These are phyloP conservation scores for Drosophila equinoxialis DNA, from an alignment of 1,140 invertebrate species.

Conservation along the genomic window DNA sequence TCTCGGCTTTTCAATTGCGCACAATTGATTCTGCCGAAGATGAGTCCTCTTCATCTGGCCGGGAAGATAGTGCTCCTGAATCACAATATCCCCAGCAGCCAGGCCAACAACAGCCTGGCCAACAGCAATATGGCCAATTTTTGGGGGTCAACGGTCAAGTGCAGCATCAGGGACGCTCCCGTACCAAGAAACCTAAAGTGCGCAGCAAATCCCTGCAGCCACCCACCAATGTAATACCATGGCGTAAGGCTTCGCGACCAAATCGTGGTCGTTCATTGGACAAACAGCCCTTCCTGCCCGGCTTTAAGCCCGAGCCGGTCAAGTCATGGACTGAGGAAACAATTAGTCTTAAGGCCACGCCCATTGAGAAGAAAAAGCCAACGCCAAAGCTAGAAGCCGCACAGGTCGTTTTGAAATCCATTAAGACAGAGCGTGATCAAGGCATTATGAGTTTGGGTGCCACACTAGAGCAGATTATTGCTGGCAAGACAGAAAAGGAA, in stretches of 20 bases:
- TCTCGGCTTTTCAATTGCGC: slow-evolving; percentile 81
- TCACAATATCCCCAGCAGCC: slow-evolving; percentile 60
- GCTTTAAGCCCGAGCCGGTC: slow-evolving; percentile 76
- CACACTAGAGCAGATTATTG: slow-evolving; percentile 76
- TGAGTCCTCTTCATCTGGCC: slow-evolving; percentile 80
- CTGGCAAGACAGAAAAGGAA: slow-evolving; percentile 76
- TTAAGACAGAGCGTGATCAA: slow-evolving; percentile 77
- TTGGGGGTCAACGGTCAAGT: slow-evolving; percentile 67
- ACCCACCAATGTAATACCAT: slow-evolving; percentile 73
- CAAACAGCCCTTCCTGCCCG: slow-evolving; percentile 69
- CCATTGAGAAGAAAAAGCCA: slow-evolving; percentile 79
- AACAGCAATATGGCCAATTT: slow-evolving; percentile 71
- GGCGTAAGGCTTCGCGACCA: slow-evolving; percentile 76
- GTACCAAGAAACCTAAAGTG: slow-evolving; percentile 70
- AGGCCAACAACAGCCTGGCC: slow-evolving; percentile 52
- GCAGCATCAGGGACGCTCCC: slow-evolving; percentile 71
- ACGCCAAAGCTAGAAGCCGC: slow-evolving; percentile 79
- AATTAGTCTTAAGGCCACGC: slow-evolving; percentile 84
- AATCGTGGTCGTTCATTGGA: slow-evolving; percentile 78
- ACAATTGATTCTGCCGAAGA: slow-evolving; percentile 82
- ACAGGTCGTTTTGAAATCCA: slow-evolving; percentile 78
- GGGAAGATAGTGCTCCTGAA: slow-evolving; percentile 77
- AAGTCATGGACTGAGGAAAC: slow-evolving; percentile 85
- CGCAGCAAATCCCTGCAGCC: slow-evolving; percentile 77
- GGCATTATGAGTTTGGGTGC: slow-evolving; percentile 75